phyloP scores from a whole-genome alignment of 2,797 vertebrate species.

The Anguilla anguilla region DNA sequence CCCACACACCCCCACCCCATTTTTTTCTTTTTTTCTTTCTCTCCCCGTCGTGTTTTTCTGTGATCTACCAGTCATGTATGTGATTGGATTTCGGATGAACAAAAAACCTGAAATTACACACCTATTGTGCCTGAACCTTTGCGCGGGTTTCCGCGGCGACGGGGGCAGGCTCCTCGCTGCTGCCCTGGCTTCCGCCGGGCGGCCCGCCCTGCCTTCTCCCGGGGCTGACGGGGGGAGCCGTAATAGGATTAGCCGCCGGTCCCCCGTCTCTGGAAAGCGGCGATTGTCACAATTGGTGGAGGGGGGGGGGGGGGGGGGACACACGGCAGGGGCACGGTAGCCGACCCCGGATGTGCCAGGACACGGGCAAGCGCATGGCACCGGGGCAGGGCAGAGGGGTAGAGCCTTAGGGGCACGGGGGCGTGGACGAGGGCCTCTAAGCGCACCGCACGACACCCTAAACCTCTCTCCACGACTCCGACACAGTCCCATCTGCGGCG shows the following conservation, averaged over 20 bases:
- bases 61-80: constrained; percentile 98
- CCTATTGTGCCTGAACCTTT: constrained; percentile 94
- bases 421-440: constrained; percentile 43
- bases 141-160: constrained; percentile 83
- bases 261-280: constrained; percentile 76
- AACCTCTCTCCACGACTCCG: constrained; percentile 63
- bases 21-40: constrained; percentile 64
- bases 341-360: constrained; percentile 46
- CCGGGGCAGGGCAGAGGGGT: constrained; percentile 24
- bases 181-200: constrained; percentile 80
- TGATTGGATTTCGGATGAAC: constrained; percentile 99
- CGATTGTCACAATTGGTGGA: constrained; percentile 79
- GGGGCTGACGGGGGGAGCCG: constrained; percentile 78
- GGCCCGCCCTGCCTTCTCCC: constrained; percentile 73
- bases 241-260: constrained; percentile 89
- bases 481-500: constrained; percentile 72
- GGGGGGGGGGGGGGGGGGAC: constrained; percentile 57
- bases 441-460: constrained; percentile 43
- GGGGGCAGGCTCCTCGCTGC: constrained; percentile 79
- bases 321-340: constrained; percentile 67
- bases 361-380: constrained; percentile 58
- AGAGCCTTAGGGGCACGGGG: constrained; percentile 31
- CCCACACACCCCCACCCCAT: constrained; percentile 53
- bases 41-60: constrained; percentile 87
- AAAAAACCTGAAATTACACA: constrained; percentile 99